A percentile compares a stretch with the other conserved stretches of the same genome.
phyloP scores from a whole-genome alignment of 2,113 vertebrate genomes.

The Platysternon megacephalum region DNA sequence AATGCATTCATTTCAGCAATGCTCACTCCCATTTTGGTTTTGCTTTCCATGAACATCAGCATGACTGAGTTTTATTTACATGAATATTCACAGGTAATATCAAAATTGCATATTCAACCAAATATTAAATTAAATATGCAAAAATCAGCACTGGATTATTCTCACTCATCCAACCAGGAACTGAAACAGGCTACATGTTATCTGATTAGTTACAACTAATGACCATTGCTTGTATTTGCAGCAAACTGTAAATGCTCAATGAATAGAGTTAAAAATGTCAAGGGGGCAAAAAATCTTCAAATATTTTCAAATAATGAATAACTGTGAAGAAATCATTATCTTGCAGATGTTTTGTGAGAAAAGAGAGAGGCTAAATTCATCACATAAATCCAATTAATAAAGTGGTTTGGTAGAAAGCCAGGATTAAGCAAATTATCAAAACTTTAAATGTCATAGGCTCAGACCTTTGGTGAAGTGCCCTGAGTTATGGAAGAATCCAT shows the following conservation, averaged over 20 bases:
- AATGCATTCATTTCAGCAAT: not conserved
- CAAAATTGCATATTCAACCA: not conserved
- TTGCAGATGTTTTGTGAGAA: not conserved
- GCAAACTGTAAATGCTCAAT: not conserved
- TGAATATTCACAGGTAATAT: not conserved
- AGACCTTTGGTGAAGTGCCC: not conserved
- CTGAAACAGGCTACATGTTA: not conserved
- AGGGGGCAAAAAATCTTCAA: not conserved
- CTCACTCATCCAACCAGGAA: not conserved
- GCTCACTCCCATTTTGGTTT: not conserved
- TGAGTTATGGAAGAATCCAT: not conserved
- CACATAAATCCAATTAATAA: not conserved
- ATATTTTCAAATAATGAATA: not conserved
- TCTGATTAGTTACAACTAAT: not conserved
- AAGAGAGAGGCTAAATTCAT: not conserved
- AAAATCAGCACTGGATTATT: conserved; percentile 11
- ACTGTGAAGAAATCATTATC: not conserved
- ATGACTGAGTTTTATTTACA: not conserved
- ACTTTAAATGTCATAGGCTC: not conserved
- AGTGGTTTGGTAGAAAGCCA: not conserved
- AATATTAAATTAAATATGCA: not conserved
- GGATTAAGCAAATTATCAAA: not conserved
- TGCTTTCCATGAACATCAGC: not conserved
- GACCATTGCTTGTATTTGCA: not conserved
- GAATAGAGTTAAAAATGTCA: not conserved